Base-by-base conservation (phyloP, 1,140 invertebrate species). In the Papilio xuthus region DNA sequence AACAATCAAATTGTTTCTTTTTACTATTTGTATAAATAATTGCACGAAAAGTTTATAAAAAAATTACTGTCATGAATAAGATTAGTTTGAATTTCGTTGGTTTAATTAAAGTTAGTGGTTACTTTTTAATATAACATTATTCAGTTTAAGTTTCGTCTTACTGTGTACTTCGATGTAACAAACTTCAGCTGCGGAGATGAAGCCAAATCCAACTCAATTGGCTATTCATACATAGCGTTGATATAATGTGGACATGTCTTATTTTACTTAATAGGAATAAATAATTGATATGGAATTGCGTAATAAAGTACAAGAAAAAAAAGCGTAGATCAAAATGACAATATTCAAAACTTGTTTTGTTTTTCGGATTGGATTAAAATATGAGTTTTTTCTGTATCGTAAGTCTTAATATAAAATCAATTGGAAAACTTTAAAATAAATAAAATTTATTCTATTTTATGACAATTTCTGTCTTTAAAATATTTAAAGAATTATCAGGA, bases 161-260 rank as follows among this genome's bases (percentile, higher is more conserved):
- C 84, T 90, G 81, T 85, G 84, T 53, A 70, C 12, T 78, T 69
- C 44, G 71, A 74, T 72, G 77, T 85, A 83, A 84, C 81, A 70
- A 86, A 83, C 85, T 82, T 85, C 82, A 89, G 84, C 84, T 84
- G 83, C 73, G 71, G 56, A 85, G 84, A 85, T 85, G 83, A 84
- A 82, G 78, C 83, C 83, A 88, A 90, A 89, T 88, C 85, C 86
- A 80, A 79, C 82, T 86, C 87, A 89, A 89, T 88, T 88, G 86
- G 82, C 84, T 83, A 85, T 87, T 89, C 85, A 86, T 86, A 82
- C 71, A n/a, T 81, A 78, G 42, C 73, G 80, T 76, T 78, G 44
- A 67, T 26, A 50, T 78, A 70, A 60, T 50, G 70, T 83, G 80
- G 84, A 87, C 41, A 77, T 72, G 28, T 79, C 81, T 79, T 72